Conservation (phyloP, 2,797 vertebrate species). For the Mareca penelope region DNA sequence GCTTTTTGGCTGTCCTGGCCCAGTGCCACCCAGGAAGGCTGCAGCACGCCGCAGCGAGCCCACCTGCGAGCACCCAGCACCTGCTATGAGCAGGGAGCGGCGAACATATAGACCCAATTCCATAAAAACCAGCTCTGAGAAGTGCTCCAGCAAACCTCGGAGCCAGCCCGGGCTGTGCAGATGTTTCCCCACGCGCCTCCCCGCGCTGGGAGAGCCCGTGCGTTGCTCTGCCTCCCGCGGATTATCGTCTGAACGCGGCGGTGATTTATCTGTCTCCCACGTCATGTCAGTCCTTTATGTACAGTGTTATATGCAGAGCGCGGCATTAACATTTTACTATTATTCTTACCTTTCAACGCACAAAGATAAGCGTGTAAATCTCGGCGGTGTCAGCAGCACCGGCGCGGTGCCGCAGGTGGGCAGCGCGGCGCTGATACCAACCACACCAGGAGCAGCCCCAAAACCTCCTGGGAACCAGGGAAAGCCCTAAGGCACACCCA, state of each 20-base stretch:
- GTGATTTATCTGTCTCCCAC: conserved; percentile 59
- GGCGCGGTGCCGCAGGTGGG: neutral
- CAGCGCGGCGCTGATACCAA: neutral
- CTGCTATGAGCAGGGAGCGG: neutral
- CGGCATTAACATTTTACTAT: conserved; percentile 60
- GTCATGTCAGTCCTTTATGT: conserved; percentile 39
- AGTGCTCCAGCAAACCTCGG: fast-evolving
- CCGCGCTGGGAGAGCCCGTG: neutral
- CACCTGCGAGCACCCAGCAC: fast-evolving
- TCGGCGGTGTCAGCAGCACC: conserved; percentile 24
- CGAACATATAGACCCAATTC: fast-evolving
- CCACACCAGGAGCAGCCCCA: neutral
- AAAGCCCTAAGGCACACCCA: neutral
- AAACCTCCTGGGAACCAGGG: neutral
- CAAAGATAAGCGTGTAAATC: conserved; percentile 64
- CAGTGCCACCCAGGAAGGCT: neutral
- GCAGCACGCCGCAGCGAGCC: fast-evolving
- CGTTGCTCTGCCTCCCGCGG: neutral
- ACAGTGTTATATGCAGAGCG: conserved; percentile 14
- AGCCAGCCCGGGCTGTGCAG: neutral
- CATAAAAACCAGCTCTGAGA: neutral
- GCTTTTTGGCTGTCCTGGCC: neutral
- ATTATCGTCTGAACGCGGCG: neutral
- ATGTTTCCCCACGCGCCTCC: neutral
- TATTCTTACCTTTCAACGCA: conserved; percentile 61